phyloP scores from a whole-genome alignment of 2,797 vertebrate genomes.

The Telmatherina bonti region DNA sequence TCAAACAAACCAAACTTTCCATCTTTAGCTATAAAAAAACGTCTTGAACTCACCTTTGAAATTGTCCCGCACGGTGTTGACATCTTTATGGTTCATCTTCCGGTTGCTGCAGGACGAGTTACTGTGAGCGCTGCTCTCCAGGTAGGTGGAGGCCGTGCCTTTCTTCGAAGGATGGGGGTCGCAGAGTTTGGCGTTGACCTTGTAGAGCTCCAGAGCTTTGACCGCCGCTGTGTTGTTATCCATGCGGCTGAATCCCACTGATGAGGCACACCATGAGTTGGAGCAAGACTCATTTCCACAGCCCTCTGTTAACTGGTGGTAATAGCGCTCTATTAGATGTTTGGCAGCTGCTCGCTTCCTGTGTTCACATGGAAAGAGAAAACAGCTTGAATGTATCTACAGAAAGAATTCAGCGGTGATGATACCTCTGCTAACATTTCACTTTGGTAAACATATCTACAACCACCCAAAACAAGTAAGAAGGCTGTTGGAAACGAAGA shows the following conservation, averaged over 20 bases:
- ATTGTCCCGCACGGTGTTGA: constrained; percentile 89
- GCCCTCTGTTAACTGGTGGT: constrained; percentile 99
- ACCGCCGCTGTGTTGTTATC: constrained; percentile 99
- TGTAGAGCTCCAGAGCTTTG: constrained; percentile 98
- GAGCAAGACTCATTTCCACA: constrained; percentile 99
- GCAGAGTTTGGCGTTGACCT: constrained; percentile 96
- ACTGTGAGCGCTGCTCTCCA: constrained; percentile 91
- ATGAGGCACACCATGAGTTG: constrained; percentile 98
- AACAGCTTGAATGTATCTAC: neutral
- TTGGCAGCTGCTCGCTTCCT: constrained; percentile 99
- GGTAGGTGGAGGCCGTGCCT: constrained; percentile 94
- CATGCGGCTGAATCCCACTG: constrained; percentile 94
- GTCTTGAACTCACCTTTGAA: constrained; percentile 92
- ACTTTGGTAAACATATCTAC: too few relatives aligned
- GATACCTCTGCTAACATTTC: too few relatives aligned
- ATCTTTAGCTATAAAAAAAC: neutral
- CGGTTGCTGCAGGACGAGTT: constrained; percentile 89
- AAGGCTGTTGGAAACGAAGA: too few relatives aligned
- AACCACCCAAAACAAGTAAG: too few relatives aligned
- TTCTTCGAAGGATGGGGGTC: constrained; percentile 99
- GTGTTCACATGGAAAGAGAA: constrained; percentile 82
- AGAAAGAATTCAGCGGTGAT: too few relatives aligned
- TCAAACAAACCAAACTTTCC: neutral
- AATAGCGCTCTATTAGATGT: constrained; percentile 99
- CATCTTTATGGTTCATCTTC: constrained; percentile 93